Evolutionary conservation across 2,797 vertebrate genomes (phyloP).

Genomic region (Heliangelus exortis): DNA sequence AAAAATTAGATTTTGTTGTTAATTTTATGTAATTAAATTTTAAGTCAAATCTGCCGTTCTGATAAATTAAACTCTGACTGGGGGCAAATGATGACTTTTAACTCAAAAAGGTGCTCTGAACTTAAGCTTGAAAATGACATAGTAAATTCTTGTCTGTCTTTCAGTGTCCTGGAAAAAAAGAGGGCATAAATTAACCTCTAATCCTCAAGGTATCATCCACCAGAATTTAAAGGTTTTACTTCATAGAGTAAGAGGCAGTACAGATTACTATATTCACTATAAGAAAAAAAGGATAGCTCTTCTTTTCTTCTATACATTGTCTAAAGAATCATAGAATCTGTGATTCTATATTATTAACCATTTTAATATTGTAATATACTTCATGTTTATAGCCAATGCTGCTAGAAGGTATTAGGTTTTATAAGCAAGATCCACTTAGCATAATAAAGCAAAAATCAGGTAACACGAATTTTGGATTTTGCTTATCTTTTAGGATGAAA

Average conservation of each 20-base stretch:
- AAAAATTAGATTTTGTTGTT: background rate
- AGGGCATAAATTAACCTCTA: background rate
- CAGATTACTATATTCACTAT: background rate
- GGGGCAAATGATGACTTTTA: slow-evolving; percentile 6
- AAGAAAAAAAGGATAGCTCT: background rate
- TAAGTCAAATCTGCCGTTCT: background rate
- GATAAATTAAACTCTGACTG: slow-evolving; percentile 22
- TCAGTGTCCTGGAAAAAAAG: background rate
- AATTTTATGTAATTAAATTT: background rate
- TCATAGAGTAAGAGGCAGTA: background rate
- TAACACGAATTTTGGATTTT: background rate
- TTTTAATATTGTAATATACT: background rate
- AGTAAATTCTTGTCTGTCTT: background rate
- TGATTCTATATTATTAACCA: background rate
- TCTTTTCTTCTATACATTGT: background rate
- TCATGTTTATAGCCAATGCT: background rate
- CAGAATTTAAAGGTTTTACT: background rate
- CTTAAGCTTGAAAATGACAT: background rate
- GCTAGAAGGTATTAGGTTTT: background rate
- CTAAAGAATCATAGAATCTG: background rate
- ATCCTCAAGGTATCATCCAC: background rate
- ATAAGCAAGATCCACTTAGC: background rate
- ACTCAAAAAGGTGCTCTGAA: background rate
- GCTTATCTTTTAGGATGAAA: background rate
- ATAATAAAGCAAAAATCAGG: background rate